Evolutionary conservation across 2,888 invertebrate genomes (phyloP), one percentile per base, ranked within the genome.

Genomic region (Alitta virens): DNA sequence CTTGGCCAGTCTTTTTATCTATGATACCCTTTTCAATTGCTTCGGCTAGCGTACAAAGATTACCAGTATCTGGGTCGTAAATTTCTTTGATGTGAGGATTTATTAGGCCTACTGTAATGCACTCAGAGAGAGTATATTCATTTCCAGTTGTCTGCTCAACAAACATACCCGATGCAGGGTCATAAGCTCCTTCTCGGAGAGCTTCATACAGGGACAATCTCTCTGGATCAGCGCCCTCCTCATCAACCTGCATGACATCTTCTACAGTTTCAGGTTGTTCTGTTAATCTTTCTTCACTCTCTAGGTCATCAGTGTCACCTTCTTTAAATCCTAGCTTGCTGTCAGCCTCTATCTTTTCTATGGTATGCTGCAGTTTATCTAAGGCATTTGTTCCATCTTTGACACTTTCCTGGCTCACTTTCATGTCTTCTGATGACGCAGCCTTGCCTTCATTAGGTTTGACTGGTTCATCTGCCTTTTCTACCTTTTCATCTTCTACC

Each of bases 1-100:
- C 49, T 25, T 65, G 65, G 12, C 73, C 72, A 16, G 60, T 63
- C 18, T 71, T 63, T 33, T 63, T 62, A 57, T 72, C 70, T 16
- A 74, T 62, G 1, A 71, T 61, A 21, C 70, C 72, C 43, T 65
- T 62, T 70, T 90, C 88, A 69, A 98, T 92, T 7, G 96, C 96
- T 83, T 97, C 94, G 69, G 92, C 90, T 56, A 98, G 89, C 16
- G 94, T 94, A 74, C 97, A 85, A 69, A 90, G 87, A 79, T 92
- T 88, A 1, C 67, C 65, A 12, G 65, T 68, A 16, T 56, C 54
- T 16, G 66, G 61, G 52, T 69, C 63, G 5, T 43, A 25, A 16
- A 70, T 56, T 77, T 92, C 91, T 59, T 90, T 88, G 66, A 91
- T 88, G 50, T 69, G 69, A 9, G 76, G 72, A 63, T 86, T 79